Percentiles rank a stretch among this genome's conserved stretches.
Evolutionary conservation across 2,888 invertebrate species (phyloP).

Genomic region (Heliconius ethilla): DNA sequence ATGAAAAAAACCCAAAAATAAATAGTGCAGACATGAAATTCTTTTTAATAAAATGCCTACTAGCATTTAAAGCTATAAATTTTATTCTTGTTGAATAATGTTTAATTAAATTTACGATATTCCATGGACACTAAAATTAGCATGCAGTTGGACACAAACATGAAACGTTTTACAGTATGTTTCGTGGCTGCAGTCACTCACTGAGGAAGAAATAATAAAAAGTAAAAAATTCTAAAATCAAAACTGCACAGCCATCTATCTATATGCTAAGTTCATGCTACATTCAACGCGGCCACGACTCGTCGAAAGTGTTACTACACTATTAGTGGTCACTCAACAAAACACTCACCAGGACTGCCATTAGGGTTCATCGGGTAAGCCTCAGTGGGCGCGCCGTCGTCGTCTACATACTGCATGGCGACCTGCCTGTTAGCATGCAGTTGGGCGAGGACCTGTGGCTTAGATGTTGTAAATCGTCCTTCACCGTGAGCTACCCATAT

Average conservation of each 20-base stretch:
- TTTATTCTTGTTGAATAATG: too few relatives aligned
- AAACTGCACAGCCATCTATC: neutral
- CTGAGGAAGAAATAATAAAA: neutral
- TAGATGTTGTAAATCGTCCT: slow-evolving; percentile 87
- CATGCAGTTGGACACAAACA: neutral
- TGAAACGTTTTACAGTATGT: neutral
- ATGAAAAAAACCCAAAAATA: too few relatives aligned
- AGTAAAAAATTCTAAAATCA: neutral
- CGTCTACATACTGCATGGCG: slow-evolving; percentile 92
- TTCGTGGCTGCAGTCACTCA: neutral
- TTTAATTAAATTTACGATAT: neutral
- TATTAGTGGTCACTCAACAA: too few relatives aligned
- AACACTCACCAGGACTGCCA: slow-evolving; percentile 86
- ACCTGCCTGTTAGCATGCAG: slow-evolving; percentile 84
- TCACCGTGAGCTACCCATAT: slow-evolving; percentile 99
- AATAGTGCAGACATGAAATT: too few relatives aligned
- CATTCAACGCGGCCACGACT: neutral
- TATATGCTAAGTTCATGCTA: neutral
- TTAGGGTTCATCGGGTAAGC: slow-evolving; percentile 97
- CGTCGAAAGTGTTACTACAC: neutral
- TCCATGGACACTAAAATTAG: neutral
- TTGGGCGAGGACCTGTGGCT: slow-evolving; percentile 69
- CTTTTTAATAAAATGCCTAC: too few relatives aligned
- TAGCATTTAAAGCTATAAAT: too few relatives aligned
- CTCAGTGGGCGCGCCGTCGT: slow-evolving; percentile 87